Conservation (phyloP, 2,113 vertebrate species). For the Scalopus aquaticus region DNA sequence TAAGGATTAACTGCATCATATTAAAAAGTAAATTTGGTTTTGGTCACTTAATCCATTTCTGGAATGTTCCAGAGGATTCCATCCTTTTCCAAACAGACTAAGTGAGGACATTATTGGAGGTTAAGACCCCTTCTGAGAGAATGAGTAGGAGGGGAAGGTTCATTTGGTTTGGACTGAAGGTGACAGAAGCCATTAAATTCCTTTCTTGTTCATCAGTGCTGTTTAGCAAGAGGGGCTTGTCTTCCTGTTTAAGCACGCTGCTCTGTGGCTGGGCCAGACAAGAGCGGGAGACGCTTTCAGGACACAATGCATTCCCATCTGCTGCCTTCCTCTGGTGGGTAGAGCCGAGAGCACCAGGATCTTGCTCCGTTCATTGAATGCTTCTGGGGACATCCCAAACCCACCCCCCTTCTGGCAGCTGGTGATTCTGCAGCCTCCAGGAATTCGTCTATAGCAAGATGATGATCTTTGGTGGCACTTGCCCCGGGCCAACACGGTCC, state of each 20-base stretch:
- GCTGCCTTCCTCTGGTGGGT: neutral
- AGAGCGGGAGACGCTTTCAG: constrained; percentile 30
- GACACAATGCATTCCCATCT: neutral
- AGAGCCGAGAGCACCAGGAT: neutral
- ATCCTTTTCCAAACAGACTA: constrained; percentile 47
- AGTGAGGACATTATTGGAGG: neutral
- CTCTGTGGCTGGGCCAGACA: constrained; percentile 27
- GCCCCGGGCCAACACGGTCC: neutral
- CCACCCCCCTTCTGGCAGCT: neutral
- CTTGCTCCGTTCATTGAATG: neutral
- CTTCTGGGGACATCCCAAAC: neutral
- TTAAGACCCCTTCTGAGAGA: constrained; percentile 33
- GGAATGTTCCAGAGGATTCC: neutral
- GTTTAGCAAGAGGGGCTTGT: constrained; percentile 19
- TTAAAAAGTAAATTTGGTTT: constrained; percentile 33
- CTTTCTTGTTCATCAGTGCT: neutral
- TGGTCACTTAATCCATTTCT: constrained; percentile 49
- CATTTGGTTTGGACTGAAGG: constrained; percentile 50
- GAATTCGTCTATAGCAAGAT: neutral
- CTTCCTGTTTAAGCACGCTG: constrained; percentile 65
- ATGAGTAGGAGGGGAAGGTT: neutral
- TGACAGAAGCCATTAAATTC: constrained; percentile 8
- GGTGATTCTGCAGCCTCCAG: neutral
- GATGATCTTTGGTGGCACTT: neutral
- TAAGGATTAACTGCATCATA: constrained; percentile 47